phyloP scores from a whole-genome alignment of 2,113 vertebrate species.

The Neodontobutis hainanensis region DNA sequence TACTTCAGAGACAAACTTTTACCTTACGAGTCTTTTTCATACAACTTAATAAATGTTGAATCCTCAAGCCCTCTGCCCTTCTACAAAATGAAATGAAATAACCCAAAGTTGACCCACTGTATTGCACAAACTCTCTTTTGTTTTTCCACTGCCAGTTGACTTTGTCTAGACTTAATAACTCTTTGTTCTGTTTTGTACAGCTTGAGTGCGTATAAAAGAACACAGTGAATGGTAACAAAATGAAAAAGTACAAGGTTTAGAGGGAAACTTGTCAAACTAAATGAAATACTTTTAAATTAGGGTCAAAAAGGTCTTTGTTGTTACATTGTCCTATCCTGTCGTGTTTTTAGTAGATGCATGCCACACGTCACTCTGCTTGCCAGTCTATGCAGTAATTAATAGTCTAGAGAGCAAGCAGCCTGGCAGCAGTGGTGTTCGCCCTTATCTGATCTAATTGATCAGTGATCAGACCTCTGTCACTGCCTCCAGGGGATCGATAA shows the following conservation, averaged over 20 bases:
- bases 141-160: slow-evolving; percentile 33
- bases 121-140: slow-evolving; percentile 2
- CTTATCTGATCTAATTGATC: slow-evolving; percentile 70
- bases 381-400: slow-evolving; percentile 57
- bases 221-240: slow-evolving; percentile 20
- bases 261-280: background rate
- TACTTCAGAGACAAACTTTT: slow-evolving; percentile 60
- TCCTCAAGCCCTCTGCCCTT: slow-evolving; percentile 43
- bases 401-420: slow-evolving; percentile 61
- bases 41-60: slow-evolving; percentile 52
- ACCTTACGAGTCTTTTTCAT: slow-evolving; percentile 32
- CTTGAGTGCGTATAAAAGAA: slow-evolving; percentile 12
- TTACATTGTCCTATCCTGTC: slow-evolving; percentile 18
- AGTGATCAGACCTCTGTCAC: slow-evolving; percentile 69
- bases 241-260: slow-evolving; percentile 3
- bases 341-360: slow-evolving; percentile 31
- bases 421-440: slow-evolving; percentile 55
- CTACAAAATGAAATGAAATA: slow-evolving; percentile 48
- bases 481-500: slow-evolving; percentile 66
- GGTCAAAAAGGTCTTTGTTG: slow-evolving; percentile 23
- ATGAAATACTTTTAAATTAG: slow-evolving; percentile 20
- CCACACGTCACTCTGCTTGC: slow-evolving; percentile 35
- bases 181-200: slow-evolving; percentile 18
- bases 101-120: slow-evolving; percentile 39
- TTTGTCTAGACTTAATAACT: slow-evolving; percentile 31